phyloP scores from a whole-genome alignment of 2,113 vertebrate species.

The Melanerpes aurifrons region DNA sequence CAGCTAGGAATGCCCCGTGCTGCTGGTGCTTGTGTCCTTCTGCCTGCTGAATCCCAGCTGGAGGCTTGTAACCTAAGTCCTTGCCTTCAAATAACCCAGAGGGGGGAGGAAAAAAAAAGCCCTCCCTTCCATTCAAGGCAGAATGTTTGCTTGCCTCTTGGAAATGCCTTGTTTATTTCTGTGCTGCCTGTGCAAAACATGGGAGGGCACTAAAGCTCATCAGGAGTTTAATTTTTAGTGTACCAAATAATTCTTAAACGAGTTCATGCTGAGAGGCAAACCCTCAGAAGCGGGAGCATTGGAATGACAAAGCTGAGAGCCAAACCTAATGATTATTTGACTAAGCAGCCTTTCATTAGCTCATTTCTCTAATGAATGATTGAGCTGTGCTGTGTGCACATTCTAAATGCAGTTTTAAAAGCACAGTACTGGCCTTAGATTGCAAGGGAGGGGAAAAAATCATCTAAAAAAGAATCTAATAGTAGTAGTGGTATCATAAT shows the following conservation, averaged over 20 bases:
- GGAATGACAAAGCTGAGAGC: background rate
- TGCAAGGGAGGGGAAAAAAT: background rate
- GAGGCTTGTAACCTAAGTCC: background rate
- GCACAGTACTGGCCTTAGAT: constrained; percentile 11
- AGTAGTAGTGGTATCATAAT: constrained; percentile 36
- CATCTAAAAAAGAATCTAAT: background rate
- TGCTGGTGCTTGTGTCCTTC: background rate
- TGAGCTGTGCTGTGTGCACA: background rate
- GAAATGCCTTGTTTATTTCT: background rate
- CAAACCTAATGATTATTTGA: constrained; percentile 30
- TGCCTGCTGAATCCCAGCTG: constrained; percentile 30
- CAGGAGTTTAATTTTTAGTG: constrained; percentile 47
- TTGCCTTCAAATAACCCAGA: background rate
- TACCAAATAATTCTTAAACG: constrained; percentile 47
- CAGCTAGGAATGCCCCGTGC: background rate
- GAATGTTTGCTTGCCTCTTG: background rate
- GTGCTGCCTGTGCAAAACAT: background rate
- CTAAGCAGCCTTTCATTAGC: constrained; percentile 16
- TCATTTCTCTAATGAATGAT: constrained; percentile 53
- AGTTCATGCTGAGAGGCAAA: constrained; percentile 60
- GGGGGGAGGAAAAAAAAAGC: background rate
- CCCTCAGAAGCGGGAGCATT: background rate
- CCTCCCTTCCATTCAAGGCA: background rate
- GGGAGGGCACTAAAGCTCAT: background rate
- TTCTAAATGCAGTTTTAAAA: constrained; percentile 29